phyloP scores from a whole-genome alignment of 2,888 invertebrate genomes.

The Cenopis cana region DNA sequence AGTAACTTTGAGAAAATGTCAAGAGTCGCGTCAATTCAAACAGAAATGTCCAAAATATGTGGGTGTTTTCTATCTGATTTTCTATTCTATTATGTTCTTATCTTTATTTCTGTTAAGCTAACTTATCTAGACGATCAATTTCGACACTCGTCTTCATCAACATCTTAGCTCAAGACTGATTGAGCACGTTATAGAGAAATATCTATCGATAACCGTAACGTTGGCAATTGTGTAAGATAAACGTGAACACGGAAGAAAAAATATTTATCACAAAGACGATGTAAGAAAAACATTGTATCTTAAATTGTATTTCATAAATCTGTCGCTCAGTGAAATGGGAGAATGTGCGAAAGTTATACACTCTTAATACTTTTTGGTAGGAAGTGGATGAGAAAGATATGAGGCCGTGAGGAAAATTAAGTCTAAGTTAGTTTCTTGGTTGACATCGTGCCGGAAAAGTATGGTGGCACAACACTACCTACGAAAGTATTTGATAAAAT shows the following conservation, averaged over 20 bases:
- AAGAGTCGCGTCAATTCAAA: no score
- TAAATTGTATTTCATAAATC: conserved; percentile 2
- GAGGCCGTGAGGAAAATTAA: neutral
- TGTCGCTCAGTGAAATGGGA: neutral
- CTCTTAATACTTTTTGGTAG: neutral
- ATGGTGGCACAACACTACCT: no score
- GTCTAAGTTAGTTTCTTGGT: neutral
- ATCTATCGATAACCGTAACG: conserved; percentile 11
- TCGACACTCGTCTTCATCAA: neutral
- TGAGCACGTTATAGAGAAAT: neutral
- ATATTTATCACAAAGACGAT: conserved; percentile 15
- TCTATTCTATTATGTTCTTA: no score
- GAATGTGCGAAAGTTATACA: neutral
- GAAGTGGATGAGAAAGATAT: neutral
- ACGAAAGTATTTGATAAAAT: no score
- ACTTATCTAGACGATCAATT: neutral
- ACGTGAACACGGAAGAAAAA: conserved; percentile 7
- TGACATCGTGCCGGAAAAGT: neutral
- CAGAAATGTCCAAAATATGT: no score
- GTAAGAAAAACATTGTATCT: conserved; percentile 20
- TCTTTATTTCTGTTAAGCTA: no score
- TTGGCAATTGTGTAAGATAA: conserved; percentile 6
- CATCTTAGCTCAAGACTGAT: conserved; percentile 4
- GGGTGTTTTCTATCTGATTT: no score
- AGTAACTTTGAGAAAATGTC: no score